Conservation (phyloP, 1,140 invertebrate species). For the Euura saliciscinereae region DNA sequence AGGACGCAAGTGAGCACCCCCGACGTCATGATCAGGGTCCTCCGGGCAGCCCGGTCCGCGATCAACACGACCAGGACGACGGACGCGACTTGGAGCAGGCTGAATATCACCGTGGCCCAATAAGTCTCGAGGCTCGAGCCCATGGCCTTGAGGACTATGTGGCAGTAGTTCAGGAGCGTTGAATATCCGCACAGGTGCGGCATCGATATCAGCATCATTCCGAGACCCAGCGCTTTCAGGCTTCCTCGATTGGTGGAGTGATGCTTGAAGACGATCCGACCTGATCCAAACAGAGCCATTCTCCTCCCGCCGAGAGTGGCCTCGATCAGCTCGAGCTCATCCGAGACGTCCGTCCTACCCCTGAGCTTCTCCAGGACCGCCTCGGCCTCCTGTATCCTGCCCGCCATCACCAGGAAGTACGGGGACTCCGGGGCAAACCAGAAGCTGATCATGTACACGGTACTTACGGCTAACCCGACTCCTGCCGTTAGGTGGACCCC, state of each 20-base stretch:
- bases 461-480: no score
- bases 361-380: conserved; percentile 30
- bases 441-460: conserved; percentile 34
- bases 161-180: conserved; percentile 72
- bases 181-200: conserved; percentile 77
- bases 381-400: conserved; percentile 29
- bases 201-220: conserved; percentile 68
- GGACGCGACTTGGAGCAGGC: conserved; percentile 52
- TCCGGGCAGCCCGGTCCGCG: conserved; percentile 59
- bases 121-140: conserved; percentile 55
- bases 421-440: conserved; percentile 62
- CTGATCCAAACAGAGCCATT: conserved; percentile 29
- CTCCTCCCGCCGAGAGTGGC: conserved; percentile 57
- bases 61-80: conserved; percentile 38
- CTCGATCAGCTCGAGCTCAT: conserved; percentile 48
- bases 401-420: conserved; percentile 31
- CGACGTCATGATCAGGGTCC: conserved; percentile 58
- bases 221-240: conserved; percentile 67
- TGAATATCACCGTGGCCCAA: conserved; percentile 56
- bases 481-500: conserved; percentile 31
- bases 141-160: conserved; percentile 71
- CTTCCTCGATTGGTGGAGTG: conserved; percentile 63
- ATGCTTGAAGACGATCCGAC: conserved; percentile 50
- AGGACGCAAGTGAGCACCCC: conserved; percentile 29
- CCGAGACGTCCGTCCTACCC: conserved; percentile 33